Evolutionary conservation across 2,797 vertebrate genomes (phyloP).

Genomic region (Eulemur rubriventer): DNA sequence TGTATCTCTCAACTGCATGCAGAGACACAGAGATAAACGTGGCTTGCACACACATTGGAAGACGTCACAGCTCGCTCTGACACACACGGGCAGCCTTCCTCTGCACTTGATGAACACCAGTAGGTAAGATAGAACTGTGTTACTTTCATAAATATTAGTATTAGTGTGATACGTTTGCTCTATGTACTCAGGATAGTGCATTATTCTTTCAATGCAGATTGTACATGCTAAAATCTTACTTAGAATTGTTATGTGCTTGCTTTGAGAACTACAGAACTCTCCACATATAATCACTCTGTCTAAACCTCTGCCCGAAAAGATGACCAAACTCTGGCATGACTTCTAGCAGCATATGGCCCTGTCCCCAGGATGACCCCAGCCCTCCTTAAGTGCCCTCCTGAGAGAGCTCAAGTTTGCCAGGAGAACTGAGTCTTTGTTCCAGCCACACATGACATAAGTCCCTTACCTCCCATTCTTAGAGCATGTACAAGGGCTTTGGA

Average conservation of each 20-base stretch:
- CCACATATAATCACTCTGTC: neutral
- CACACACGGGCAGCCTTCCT: neutral
- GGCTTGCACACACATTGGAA: rapidly evolving
- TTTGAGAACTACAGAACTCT: neutral
- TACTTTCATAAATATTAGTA: neutral
- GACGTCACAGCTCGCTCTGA: neutral
- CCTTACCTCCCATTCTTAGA: neutral
- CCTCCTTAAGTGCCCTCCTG: neutral
- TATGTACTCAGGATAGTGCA: neutral
- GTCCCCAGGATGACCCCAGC: neutral
- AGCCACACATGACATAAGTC: neutral
- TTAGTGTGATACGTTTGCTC: neutral
- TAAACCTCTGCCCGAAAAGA: neutral
- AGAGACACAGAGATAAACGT: neutral
- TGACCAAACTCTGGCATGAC: neutral
- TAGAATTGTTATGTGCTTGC: neutral
- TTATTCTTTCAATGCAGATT: neutral
- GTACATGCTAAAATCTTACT: neutral
- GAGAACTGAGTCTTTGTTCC: neutral
- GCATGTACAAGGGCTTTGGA: neutral
- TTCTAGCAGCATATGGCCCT: neutral
- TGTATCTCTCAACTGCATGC: neutral
- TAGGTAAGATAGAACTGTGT: neutral
- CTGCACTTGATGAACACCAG: neutral
- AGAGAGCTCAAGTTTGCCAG: neutral